Conservation (phyloP, 2,888 invertebrate species). For the Patella pellucida region DNA sequence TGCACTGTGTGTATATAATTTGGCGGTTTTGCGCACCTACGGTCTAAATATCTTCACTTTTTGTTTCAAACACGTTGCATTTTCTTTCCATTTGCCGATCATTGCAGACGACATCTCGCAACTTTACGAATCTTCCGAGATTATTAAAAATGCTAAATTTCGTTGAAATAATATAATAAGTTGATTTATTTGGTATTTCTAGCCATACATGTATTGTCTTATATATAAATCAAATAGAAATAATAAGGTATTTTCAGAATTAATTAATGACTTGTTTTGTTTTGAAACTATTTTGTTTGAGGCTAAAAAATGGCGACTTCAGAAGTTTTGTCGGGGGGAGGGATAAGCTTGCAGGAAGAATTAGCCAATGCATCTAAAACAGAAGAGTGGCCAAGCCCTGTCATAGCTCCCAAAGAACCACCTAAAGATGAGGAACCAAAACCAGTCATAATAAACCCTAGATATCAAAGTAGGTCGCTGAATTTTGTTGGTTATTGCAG, state of each 20-base stretch:
- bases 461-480: slow-evolving; percentile 27
- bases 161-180: too few species aligned
- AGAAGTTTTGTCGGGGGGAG: slow-evolving; percentile 4
- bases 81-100: neutral
- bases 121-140: too few species aligned
- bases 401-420: slow-evolving; percentile 18
- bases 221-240: too few species aligned
- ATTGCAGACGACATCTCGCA: slow-evolving; percentile 10
- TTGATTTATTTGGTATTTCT: too few species aligned
- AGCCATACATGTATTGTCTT: too few species aligned
- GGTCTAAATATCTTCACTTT: too few species aligned
- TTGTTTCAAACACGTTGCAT: too few species aligned
- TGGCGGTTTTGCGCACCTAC: too few species aligned
- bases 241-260: too few species aligned
- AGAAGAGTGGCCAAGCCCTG: slow-evolving; percentile 28
- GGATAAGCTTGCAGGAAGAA: slow-evolving; percentile 19
- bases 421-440: neutral
- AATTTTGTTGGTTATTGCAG: neutral
- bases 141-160: too few species aligned
- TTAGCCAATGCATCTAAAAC: slow-evolving; percentile 12
- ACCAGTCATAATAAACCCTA: neutral
- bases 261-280: too few species aligned
- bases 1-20: too few species aligned
- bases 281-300: neutral
- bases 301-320: slow-evolving; percentile 6